Conservation (phyloP, 2,797 vertebrate species). For the Muraenolepis orangiensis region DNA sequence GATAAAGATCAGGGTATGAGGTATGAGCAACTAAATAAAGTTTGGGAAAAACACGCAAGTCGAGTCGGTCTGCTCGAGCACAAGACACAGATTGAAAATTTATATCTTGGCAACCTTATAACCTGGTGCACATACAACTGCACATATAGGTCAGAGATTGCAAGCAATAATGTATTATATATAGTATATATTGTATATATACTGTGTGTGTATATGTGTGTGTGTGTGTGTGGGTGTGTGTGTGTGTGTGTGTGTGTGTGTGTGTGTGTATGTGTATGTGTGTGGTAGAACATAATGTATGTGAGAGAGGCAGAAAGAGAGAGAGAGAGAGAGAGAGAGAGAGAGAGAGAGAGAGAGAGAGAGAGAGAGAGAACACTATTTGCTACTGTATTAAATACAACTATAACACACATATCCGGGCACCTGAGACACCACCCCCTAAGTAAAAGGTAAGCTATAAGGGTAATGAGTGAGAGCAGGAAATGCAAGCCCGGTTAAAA, state of each 20-base stretch:
- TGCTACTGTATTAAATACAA: background rate
- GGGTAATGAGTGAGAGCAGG: background rate
- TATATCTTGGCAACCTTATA: background rate
- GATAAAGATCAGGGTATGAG: background rate
- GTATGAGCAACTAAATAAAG: background rate
- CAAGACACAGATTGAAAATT: background rate
- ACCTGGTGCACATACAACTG: background rate
- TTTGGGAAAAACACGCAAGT: too few species aligned
- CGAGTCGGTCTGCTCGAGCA: background rate
- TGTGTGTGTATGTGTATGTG: too few species aligned
- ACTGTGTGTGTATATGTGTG: too few species aligned
- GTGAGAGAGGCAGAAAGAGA: background rate
- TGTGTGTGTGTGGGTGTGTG: too few species aligned
- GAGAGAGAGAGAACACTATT: too few species aligned
- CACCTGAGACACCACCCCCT: background rate
- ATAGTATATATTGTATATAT: background rate
- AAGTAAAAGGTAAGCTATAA: too few species aligned
- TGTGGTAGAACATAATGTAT: background rate
- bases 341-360: background rate
- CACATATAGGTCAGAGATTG: background rate
- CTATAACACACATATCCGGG: background rate
- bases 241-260: too few species aligned
- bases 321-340: background rate
- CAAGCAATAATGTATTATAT: constrained; percentile 2
- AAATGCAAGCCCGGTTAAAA: background rate